Evolutionary conservation across 2,113 vertebrate species (phyloP).

Genomic region (Campylomormyrus numenius): DNA sequence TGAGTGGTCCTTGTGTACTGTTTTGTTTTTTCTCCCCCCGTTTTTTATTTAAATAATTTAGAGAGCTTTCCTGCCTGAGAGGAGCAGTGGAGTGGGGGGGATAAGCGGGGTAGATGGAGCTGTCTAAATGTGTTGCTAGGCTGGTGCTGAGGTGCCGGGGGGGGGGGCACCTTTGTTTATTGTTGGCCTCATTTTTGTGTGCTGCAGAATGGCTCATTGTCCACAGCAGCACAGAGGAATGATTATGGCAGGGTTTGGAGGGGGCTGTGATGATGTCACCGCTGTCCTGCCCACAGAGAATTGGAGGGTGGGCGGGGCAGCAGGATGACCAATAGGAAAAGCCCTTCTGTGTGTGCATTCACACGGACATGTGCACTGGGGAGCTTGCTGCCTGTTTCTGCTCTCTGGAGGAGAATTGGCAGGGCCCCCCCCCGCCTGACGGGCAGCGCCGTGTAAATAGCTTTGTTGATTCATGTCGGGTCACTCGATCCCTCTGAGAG

Average conservation of each 20-base stretch:
- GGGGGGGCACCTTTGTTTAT: conserved; percentile 24
- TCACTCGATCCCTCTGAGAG: background rate
- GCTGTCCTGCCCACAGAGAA: conserved; percentile 11
- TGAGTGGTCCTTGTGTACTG: background rate
- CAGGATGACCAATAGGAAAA: background rate
- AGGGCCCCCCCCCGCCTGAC: background rate
- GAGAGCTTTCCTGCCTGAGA: background rate
- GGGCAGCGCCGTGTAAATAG: background rate
- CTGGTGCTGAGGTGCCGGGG: background rate
- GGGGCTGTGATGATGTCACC: conserved; percentile 13
- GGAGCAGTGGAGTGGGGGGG: background rate
- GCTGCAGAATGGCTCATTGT: conserved; percentile 57
- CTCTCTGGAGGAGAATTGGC: background rate
- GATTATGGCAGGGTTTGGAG: conserved; percentile 48
- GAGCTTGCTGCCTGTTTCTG: background rate
- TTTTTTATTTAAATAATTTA: background rate
- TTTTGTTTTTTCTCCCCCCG: background rate
- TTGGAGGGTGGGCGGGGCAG: background rate
- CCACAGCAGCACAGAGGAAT: conserved; percentile 49
- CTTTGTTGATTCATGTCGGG: background rate
- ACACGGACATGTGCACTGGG: background rate
- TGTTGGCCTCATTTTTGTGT: conserved; percentile 9
- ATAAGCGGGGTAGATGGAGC: background rate
- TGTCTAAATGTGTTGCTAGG: conserved; percentile 21
- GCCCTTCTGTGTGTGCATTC: background rate